Percentiles rank a stretch among this genome's conserved stretches.
phyloP scores from a whole-genome alignment of 2,113 vertebrate genomes.

The Stictonetta naevosa region DNA sequence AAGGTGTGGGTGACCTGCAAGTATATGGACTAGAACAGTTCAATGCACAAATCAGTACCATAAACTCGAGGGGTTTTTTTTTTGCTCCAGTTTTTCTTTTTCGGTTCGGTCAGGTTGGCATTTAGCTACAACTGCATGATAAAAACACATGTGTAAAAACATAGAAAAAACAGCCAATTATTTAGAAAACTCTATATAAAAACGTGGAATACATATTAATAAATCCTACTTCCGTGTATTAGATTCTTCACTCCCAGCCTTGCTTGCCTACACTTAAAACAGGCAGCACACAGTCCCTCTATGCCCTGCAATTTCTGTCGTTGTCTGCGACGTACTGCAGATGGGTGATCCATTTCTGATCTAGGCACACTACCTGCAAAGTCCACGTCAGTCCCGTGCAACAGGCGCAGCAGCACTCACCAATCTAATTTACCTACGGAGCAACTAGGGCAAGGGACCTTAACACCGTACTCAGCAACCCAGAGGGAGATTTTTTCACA shows the following conservation, averaged over 20 bases:
- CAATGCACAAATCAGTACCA: not conserved
- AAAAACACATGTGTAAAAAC: not conserved
- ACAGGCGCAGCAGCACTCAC: not conserved
- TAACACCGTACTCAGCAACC: not conserved
- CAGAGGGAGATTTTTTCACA: not conserved
- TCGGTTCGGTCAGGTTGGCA: not conserved
- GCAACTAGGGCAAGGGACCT: not conserved
- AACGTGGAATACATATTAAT: not conserved
- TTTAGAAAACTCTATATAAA: not conserved
- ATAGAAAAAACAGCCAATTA: not conserved
- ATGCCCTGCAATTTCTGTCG: not conserved
- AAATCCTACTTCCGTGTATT: not conserved
- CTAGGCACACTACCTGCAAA: not conserved
- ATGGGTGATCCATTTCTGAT: not conserved
- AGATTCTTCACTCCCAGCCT: not conserved
- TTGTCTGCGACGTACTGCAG: accelerated
- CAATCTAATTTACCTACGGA: not conserved
- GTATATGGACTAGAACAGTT: not conserved
- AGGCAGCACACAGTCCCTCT: not conserved
- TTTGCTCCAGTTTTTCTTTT: not conserved
- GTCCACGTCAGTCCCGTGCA: accelerated
- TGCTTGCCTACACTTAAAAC: not conserved
- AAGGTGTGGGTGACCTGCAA: not conserved
- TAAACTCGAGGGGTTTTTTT: not conserved
- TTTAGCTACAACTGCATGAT: not conserved